Conservation (phyloP, 2,797 vertebrate species). For the Ciconia nigra region DNA sequence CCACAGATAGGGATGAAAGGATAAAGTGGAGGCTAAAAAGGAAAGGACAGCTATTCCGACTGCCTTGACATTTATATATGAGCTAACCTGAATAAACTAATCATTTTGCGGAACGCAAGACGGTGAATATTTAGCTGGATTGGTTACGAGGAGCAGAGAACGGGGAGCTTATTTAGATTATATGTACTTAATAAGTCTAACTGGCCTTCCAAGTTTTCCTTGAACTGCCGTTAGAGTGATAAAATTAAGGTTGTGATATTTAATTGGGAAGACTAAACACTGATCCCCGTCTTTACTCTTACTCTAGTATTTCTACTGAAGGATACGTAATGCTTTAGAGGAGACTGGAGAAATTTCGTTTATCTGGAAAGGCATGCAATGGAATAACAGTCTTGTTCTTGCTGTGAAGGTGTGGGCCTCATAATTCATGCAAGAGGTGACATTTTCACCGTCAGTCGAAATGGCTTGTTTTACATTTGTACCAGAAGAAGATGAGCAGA, state of each 20-base stretch:
- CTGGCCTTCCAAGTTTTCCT: not conserved
- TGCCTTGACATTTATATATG: not conserved
- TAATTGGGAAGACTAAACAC: not conserved
- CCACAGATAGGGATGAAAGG: not conserved
- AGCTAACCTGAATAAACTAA: not conserved
- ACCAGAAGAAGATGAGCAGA: not conserved
- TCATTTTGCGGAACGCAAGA: not conserved
- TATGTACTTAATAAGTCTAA: not conserved
- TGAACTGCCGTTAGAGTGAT: not conserved
- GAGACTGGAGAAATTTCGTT: not conserved
- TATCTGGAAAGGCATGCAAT: not conserved
- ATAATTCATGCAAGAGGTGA: not conserved
- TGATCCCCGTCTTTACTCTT: not conserved
- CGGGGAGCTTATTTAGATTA: not conserved
- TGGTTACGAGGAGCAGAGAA: not conserved
- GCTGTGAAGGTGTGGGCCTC: not conserved
- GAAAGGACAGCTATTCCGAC: not conserved
- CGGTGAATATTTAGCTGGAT: not conserved
- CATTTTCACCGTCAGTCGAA: not conserved
- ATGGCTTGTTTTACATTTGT: not conserved
- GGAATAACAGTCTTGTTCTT: not conserved
- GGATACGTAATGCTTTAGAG: not conserved
- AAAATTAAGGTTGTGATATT: not conserved
- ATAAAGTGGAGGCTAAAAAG: not conserved
- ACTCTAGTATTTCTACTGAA: not conserved